Percentiles rank a stretch among this genome's conserved stretches.
Evolutionary conservation across 2,113 vertebrate species (phyloP).

Genomic region (Mionectes macconnelli): DNA sequence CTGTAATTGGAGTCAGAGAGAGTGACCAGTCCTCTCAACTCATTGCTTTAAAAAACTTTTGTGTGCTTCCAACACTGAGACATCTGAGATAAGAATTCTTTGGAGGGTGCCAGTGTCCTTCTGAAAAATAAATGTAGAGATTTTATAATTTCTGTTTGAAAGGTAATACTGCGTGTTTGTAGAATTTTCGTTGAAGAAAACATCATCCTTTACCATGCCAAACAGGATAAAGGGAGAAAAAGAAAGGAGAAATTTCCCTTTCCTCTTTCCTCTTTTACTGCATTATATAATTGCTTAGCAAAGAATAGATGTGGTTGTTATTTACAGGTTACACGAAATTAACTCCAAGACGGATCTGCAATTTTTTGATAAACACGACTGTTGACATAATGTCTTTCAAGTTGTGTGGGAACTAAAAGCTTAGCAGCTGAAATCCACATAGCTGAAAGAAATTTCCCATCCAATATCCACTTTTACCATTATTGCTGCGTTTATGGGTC

Average conservation of each 20-base stretch:
- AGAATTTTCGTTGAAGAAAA: neutral
- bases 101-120: neutral
- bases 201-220: neutral
- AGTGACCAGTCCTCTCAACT: neutral
- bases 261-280: neutral
- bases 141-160: neutral
- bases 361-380: neutral
- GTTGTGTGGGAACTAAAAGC: neutral
- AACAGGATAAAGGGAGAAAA: neutral
- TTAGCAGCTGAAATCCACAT: neutral
- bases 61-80: neutral
- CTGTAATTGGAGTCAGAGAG: neutral
- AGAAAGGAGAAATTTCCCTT: neutral
- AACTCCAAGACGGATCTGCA: neutral
- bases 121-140: neutral
- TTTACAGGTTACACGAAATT: neutral
- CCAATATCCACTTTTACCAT: neutral
- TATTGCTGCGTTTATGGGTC: neutral
- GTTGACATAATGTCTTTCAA: neutral
- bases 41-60: neutral
- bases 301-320: neutral
- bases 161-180: neutral
- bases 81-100: neutral
- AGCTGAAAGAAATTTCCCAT: neutral
- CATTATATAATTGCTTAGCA: neutral